These are phyloP conservation scores for Numenius arquata DNA, from an alignment of 2,113 vertebrate genomes.

Conservation along the genomic window DNA sequence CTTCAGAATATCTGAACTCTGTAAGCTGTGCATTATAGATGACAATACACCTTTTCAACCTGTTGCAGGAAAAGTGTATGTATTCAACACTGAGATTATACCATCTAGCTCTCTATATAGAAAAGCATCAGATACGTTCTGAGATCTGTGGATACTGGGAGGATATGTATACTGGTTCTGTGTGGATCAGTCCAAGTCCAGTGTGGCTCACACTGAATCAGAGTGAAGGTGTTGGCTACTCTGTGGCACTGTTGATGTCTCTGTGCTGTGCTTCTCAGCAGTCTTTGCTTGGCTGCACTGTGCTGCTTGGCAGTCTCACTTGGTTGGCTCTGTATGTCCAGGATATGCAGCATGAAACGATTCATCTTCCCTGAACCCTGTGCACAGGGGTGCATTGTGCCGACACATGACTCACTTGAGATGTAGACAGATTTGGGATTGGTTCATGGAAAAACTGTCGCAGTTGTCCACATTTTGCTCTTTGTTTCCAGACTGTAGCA, in stretches of 20 bases:
- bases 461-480: background rate
- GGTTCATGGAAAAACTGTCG: background rate
- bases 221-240: background rate
- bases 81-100: background rate
- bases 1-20: background rate
- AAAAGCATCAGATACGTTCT: background rate
- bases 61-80: too few relatives aligned
- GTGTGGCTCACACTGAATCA: background rate
- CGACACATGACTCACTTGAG: rapidly evolving
- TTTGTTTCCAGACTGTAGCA: background rate
- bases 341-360: background rate
- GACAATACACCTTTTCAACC: background rate
- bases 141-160: background rate
- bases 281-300: background rate
- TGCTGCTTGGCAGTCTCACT: background rate
- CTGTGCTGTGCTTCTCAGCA: background rate
- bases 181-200: background rate
- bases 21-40: background rate
- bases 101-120: background rate
- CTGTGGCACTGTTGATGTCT: background rate
- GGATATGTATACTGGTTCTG: background rate
- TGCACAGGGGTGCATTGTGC: rapidly evolving
- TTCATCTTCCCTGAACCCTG: background rate
- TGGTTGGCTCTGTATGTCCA: background rate
- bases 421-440: background rate